Evolutionary conservation across 2,113 vertebrate genomes (phyloP).

Genomic region (Pipa parva): DNA sequence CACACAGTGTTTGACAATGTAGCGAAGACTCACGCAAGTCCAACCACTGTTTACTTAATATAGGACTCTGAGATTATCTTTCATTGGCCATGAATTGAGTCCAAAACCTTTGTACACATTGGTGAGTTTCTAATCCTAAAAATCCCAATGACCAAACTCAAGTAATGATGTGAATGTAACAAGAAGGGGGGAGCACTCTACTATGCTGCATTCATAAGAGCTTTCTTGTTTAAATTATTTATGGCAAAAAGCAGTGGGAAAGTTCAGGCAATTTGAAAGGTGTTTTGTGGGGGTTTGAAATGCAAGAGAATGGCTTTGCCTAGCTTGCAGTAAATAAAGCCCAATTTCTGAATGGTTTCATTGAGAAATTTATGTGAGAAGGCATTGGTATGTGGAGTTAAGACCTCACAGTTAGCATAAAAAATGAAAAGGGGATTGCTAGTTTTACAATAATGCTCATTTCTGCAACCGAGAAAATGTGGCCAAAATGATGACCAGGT

Average conservation of each 20-base stretch:
- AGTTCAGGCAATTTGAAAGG: background rate
- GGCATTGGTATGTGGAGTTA: too few relatives aligned
- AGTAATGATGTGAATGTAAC: background rate
- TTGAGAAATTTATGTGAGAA: background rate
- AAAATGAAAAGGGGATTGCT: too few relatives aligned
- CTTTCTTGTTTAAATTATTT: background rate
- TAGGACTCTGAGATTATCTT: conserved; percentile 13
- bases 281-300: conserved; percentile 18
- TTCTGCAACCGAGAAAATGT: too few relatives aligned
- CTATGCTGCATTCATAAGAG: background rate
- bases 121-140: background rate
- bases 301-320: conserved; percentile 10
- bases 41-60: background rate
- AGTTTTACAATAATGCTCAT: too few relatives aligned
- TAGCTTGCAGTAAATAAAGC: conserved; percentile 5
- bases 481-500: too few relatives aligned
- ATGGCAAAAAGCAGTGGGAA: background rate
- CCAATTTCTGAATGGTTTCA: background rate
- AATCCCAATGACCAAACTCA: background rate
- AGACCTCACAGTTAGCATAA: too few relatives aligned
- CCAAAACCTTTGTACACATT: background rate
- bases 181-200: background rate
- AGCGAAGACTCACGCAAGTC: conserved; percentile 19
- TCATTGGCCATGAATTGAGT: conserved; percentile 23
- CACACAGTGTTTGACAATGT: conserved; percentile 45